Evolutionary conservation across 2,888 invertebrate genomes (phyloP).

Genomic region (Trimorus sp.): DNA sequence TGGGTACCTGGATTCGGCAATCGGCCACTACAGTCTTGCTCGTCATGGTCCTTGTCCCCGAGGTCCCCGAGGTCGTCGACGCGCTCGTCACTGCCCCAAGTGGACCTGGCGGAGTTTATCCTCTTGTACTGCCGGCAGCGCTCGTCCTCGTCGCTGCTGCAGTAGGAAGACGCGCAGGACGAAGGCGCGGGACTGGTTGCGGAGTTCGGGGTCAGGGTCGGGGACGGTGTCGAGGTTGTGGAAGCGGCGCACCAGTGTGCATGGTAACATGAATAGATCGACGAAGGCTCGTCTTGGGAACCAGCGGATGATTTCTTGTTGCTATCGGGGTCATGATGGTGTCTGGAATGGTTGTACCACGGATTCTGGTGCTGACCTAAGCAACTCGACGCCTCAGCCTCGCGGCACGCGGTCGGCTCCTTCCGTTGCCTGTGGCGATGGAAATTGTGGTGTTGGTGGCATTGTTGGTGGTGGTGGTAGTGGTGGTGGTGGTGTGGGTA

Average conservation of each 20-base stretch:
- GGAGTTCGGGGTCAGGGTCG: constrained; percentile 74
- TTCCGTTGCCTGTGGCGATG: constrained; percentile 73
- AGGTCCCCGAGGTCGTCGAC: constrained; percentile 62
- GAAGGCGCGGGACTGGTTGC: constrained; percentile 75
- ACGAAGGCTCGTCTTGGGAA: constrained; percentile 75
- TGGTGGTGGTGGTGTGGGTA: constrained; percentile 45
- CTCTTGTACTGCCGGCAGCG: constrained; percentile 64
- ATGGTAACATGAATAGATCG: constrained; percentile 80
- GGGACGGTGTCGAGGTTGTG: constrained; percentile 75
- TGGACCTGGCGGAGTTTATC: constrained; percentile 69
- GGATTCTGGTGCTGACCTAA: constrained; percentile 76
- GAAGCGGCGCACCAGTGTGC: constrained; percentile 80
- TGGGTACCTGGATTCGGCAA: constrained; percentile 81
- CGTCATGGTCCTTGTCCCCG: constrained; percentile 64
- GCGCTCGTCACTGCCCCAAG: constrained; percentile 68
- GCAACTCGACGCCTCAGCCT: constrained; percentile 72
- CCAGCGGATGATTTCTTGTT: constrained; percentile 77
- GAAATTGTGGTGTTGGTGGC: constrained; percentile 64
- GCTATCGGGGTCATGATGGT: constrained; percentile 73
- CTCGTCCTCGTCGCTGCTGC: constrained; percentile 77
- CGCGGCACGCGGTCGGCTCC: constrained; percentile 74
- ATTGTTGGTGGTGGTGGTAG: constrained; percentile 53
- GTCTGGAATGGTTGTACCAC: constrained; percentile 79
- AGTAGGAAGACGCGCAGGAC: constrained; percentile 75
- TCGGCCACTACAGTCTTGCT: constrained; percentile 78